Evolutionary conservation across 2,113 vertebrate genomes (phyloP), one percentile per base, ranked within the genome.

Genomic region (Gasterosteus nipponicus): DNA sequence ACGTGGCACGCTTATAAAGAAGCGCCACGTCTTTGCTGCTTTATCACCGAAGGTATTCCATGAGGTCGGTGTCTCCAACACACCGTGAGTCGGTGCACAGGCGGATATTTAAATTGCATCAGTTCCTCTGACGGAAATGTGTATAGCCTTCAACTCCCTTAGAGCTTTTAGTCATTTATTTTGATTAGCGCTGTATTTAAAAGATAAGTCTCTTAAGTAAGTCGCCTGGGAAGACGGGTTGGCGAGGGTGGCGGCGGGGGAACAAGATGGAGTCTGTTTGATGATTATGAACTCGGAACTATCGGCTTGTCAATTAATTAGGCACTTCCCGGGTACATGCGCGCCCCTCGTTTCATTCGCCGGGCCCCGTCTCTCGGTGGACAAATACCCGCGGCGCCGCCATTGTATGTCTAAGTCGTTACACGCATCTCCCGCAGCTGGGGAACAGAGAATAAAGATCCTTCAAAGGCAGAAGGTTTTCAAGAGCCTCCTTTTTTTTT

Each of bases 131-230:
- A 91, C 90, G 87, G 86, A 85, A 90, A 90, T 89, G 86, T 72
- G 86, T 81, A 81, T 81, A 86, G 85, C 86, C 82, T 82, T 89
- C 69, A 87, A 88, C 86, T 90, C 90, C 89, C 89, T 82, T 10
- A 67, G 90, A 90, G 89, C 83, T 88, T 89, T 89, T 88, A 88
- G 86, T 87, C 85, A 87, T 92, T 92, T 93, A 93, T 93, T 94
- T 91, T 92, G 92, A 93, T 93, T 89, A 91, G 84, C 86, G 85
- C 88, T 90, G 89, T 90, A 84, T 89, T 90, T 91, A 93, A 89
- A 92, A 90, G 91, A 92, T 90, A 89, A 88, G 81, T 87, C 91
- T 90, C 86, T 81, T 86, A 87, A 89, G 88, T 86, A 80, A 83
- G 85, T 83, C 89, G 84, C 87, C 67, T 59, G 92, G 91, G 91